Evolutionary conservation across 1,140 invertebrate species (phyloP), one percentile per base, ranked within the genome.

Genomic region (Achatina immaculata): DNA sequence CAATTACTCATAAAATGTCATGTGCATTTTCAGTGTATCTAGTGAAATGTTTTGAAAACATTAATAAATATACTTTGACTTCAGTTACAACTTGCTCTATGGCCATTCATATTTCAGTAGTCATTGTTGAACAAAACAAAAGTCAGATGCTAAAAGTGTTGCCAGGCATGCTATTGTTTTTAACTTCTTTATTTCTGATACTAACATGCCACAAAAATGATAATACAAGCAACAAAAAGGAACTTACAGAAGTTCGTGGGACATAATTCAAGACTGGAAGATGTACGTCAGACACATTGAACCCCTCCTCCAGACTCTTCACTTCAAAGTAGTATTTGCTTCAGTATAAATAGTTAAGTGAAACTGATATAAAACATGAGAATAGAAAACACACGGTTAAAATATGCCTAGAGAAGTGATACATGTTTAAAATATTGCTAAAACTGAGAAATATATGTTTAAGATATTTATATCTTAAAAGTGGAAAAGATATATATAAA

Each of bases 271-370:
- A 81, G 55, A 83, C 82, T 34, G 87, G 88, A 45, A 83, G 77
- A 66, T 89, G 82, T 36, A 86, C 78, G n/a, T 87, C 87, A 6
- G 88, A 89, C 40, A 90, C 71, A 81, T 90, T 88, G 85, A 90
- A 90, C 21, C 89, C 89, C 87, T 90, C 89, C 80, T 90, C 89
- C 40, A 88, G 69, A 74, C 89, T 83, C 74, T 88, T 88, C 7
- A 90, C 85, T 76, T 90, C 86, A 87, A 89, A 88, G 78, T 90
- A 90, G 69, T 90, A 88, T 82, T 88, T 87, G 69, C 89, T 90
- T 82, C 80, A 89, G 85, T 71, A 48, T 65, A 82, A 79, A 51
- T 71, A 75, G 48, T 51, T 51, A 14, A 14, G 24, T 14, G 24
- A 51, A 51, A 14, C 11, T 51, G 11, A 51, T 51, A 14, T 24